Evolutionary conservation across 2,888 invertebrate genomes (phyloP), one percentile per base, ranked within the genome.

Genomic region (Cristatella mucedo): DNA sequence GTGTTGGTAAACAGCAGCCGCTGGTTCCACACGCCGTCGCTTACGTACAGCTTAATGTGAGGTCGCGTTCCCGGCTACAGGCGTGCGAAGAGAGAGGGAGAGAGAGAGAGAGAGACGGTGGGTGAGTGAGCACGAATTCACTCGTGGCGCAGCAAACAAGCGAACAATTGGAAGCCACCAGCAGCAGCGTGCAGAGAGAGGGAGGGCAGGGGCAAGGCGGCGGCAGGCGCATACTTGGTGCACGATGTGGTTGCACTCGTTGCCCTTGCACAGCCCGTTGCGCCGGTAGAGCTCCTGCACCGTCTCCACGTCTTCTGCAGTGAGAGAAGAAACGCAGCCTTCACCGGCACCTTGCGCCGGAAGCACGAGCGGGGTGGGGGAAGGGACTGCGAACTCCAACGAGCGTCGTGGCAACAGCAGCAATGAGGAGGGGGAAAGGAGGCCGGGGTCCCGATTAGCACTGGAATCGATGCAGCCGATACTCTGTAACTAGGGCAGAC

Each of bases 1-100:
- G 54, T 49, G 40, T 55, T 54, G 9, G 56, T 50, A 43, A 61
- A 58, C 20, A 61, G 55, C 15, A 57, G 47, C 41, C 56, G 55
- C 45, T 59, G 60, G 38, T 53, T 55, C 4, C 60, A 49, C 13
- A 54, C 49, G 6, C 60, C 61, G 21, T 58, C 50, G 26, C 55
- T 46, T 32, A 55, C 51, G 40, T 59, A 57, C 31, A 61, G 48
- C 41, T 57, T 58, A 20, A 57, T 55, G 41, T 56, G 56, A 1
- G 56, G 56, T 16, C 47, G 49, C 44, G 30, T 38, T 11, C 31
- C 31, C 9, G 29, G 31, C 38, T 36, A 19, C n/a, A 16, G n/a
- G n/a, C n/a, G n/a, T n/a, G n/a, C n/a, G n/a, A n/a, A n/a, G n/a
- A n/a, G n/a, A n/a, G n/a, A n/a, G n/a, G n/a, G n/a, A n/a, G n/a